These are phyloP conservation scores for Lithodes maja DNA, from an alignment of 2,888 invertebrate genomes.

Conservation along the genomic window DNA sequence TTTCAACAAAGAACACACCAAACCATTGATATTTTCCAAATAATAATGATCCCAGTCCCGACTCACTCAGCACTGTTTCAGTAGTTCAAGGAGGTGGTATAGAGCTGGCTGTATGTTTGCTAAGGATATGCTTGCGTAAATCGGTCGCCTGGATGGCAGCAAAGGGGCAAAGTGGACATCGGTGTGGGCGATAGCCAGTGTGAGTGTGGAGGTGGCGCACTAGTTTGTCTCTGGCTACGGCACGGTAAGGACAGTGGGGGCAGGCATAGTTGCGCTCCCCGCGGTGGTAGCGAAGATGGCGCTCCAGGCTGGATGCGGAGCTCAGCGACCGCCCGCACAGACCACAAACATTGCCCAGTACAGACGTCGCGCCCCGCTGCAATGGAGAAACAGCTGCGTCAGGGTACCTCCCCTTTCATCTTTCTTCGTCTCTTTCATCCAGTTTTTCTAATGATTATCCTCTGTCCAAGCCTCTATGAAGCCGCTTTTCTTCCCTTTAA, in stretches of 20 bases:
- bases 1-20: no score
- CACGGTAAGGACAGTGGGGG: conserved; percentile 53
- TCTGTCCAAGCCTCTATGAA: not conserved
- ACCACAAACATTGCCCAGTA: conserved; percentile 76
- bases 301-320: conserved; percentile 81
- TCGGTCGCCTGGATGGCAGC: conserved; percentile 76
- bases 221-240: conserved; percentile 89
- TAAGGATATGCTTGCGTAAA: conserved; percentile 48
- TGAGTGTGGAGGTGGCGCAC: conserved; percentile 87
- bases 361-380: conserved; percentile 32
- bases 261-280: conserved; percentile 54
- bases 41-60: not conserved
- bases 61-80: not conserved
- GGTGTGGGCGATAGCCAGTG: conserved; percentile 80
- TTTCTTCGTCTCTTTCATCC: not conserved
- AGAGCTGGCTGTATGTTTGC: conserved; percentile 33
- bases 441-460: not conserved
- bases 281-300: conserved; percentile 59
- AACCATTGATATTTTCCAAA: not conserved
- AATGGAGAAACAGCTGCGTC: conserved; percentile 45
- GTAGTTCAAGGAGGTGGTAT: not conserved
- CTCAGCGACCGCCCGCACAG: conserved; percentile 83
- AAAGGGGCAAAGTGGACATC: conserved; percentile 95
- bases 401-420: conserved; percentile 9
- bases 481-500: no score